Evolutionary conservation across 2,888 invertebrate species (phyloP).

Genomic region (Hesperia comma): DNA sequence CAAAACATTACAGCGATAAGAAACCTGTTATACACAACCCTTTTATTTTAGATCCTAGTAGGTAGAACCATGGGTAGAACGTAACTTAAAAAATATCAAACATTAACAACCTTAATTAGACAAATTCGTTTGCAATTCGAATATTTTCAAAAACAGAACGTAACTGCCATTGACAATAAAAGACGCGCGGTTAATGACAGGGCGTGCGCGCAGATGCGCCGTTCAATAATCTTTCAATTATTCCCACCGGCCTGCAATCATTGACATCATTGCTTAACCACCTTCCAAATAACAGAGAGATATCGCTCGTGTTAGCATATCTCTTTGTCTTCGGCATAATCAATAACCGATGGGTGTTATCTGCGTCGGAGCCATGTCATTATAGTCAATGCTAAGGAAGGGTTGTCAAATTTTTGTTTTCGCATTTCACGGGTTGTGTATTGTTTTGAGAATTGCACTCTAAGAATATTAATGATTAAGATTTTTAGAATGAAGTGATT

Average conservation of each 20-base stretch:
- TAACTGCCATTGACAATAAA: constrained; percentile 50
- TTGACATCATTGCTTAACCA: constrained; percentile 73
- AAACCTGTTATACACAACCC: no score
- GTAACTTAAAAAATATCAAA: no score
- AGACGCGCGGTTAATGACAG: constrained; percentile 62
- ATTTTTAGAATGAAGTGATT: no score
- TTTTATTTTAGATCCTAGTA: no score
- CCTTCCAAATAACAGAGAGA: constrained; percentile 61
- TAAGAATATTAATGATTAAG: background rate
- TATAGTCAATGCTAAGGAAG: constrained; percentile 17
- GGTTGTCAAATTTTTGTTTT: constrained; percentile 1
- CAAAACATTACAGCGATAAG: no score
- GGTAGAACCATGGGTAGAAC: no score
- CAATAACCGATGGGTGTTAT: constrained; percentile 42
- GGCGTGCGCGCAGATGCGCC: constrained; percentile 51
- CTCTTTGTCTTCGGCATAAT: constrained; percentile 48
- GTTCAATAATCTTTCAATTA: constrained; percentile 63
- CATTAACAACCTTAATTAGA: background rate
- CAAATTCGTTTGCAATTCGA: background rate
- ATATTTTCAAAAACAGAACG: constrained; percentile 33
- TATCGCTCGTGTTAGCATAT: constrained; percentile 53
- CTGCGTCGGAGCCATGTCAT: constrained; percentile 17
- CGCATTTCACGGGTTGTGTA: constrained; percentile 1
- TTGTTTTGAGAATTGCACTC: constrained; percentile 9
- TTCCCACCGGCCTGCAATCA: constrained; percentile 74